Evolutionary conservation across 2,113 vertebrate genomes (phyloP).

Genomic region (Elgaria multicarinata): DNA sequence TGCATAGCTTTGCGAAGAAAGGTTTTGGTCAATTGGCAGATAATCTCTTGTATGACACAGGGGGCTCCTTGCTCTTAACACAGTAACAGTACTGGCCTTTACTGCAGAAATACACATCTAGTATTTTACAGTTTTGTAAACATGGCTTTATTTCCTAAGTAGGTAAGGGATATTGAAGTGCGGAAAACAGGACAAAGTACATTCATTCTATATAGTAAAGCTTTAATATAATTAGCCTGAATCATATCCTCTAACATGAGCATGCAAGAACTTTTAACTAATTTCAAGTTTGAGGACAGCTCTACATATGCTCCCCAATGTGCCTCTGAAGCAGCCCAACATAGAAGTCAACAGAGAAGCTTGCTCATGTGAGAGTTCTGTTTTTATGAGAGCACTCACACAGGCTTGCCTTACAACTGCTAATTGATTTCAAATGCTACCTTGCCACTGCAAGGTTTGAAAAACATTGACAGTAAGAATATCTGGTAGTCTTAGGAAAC

Average conservation of each 20-base stretch:
- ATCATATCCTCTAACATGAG: background rate
- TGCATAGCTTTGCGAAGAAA: background rate
- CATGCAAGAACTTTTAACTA: too few relatives aligned
- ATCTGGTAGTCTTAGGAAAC: background rate
- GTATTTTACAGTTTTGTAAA: background rate
- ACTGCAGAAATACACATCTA: background rate
- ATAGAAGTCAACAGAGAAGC: background rate
- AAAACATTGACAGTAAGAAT: background rate
- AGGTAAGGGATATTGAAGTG: background rate
- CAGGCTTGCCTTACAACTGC: background rate
- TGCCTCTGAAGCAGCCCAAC: background rate
- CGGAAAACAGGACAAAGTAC: background rate
- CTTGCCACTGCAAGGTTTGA: background rate
- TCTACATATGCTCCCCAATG: background rate
- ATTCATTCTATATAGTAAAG: background rate
- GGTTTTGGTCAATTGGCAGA: slow-evolving; percentile 19
- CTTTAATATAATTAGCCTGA: background rate
- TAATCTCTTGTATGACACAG: background rate
- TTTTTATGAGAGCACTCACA: background rate
- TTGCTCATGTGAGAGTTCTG: background rate
- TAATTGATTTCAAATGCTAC: background rate
- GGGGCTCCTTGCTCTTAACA: background rate
- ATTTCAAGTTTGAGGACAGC: background rate
- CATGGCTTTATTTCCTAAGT: slow-evolving; percentile 11
- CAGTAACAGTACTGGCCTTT: background rate